Percentiles rank a stretch among this genome's conserved stretches.
Evolutionary conservation across 2,113 vertebrate species (phyloP).

Genomic region (Epinephelus moara): DNA sequence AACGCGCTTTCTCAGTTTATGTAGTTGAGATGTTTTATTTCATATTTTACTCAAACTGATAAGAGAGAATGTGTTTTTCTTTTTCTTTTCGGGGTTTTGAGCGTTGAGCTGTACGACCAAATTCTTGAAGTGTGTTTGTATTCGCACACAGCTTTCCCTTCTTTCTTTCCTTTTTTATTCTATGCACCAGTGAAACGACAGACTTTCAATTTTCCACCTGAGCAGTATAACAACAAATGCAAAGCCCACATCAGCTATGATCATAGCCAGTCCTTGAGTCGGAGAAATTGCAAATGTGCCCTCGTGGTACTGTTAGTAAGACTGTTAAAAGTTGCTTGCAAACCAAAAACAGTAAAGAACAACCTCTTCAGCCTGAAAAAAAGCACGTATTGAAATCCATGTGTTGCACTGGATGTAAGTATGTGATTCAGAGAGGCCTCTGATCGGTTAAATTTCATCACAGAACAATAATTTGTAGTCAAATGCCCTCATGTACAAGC

Average conservation of each 20-base stretch:
- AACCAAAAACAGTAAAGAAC: not conserved
- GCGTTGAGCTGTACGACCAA: slow-evolving; percentile 76
- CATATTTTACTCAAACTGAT: slow-evolving; percentile 51
- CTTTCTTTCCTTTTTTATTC: slow-evolving; percentile 55
- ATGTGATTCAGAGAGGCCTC: slow-evolving; percentile 1
- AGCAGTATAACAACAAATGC: slow-evolving; percentile 39
- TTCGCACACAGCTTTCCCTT: slow-evolving; percentile 53
- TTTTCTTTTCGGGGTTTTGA: slow-evolving; percentile 28
- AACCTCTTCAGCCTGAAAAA: not conserved
- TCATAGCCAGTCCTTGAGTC: not conserved
- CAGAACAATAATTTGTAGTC: not conserved
- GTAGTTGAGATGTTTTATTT: slow-evolving; percentile 30
- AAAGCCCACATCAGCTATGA: slow-evolving; percentile 29
- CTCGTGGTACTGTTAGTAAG: slow-evolving; percentile 10
- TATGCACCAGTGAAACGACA: slow-evolving; percentile 69
- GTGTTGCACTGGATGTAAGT: not conserved
- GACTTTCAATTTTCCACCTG: slow-evolving; percentile 10
- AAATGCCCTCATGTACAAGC: not conserved
- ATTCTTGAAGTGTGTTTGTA: slow-evolving; percentile 63
- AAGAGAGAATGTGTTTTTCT: slow-evolving; percentile 38
- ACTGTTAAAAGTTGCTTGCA: slow-evolving; percentile 18
- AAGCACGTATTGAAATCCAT: not conserved
- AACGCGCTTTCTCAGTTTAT: slow-evolving; percentile 50
- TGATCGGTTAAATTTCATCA: not conserved
- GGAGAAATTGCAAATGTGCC: slow-evolving; percentile 32